Evolutionary conservation across 2,797 vertebrate genomes (phyloP).

Genomic region (Eleutherodactylus coqui): DNA sequence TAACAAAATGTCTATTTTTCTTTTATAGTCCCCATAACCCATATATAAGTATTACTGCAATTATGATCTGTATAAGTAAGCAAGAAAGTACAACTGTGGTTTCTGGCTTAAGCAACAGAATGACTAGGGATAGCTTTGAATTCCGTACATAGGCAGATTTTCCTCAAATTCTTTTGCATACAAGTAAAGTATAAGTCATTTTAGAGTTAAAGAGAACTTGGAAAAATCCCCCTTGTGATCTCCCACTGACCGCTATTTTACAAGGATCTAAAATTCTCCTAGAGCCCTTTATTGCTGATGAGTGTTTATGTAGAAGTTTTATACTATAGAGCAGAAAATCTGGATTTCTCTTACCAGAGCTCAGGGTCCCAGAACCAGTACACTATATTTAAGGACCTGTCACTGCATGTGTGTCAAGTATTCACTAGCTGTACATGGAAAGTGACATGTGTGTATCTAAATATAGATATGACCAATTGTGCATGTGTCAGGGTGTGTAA

Average conservation of each 20-base stretch:
- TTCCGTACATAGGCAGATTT: too few relatives aligned
- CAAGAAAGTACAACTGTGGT: too few relatives aligned
- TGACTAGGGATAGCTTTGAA: too few relatives aligned
- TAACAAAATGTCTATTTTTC: too few relatives aligned
- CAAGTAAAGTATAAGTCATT: too few relatives aligned
- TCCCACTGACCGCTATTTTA: neutral
- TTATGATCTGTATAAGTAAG: too few relatives aligned
- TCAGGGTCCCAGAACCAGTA: neutral
- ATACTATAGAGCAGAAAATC: neutral
- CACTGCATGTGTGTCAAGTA: conserved; percentile 21
- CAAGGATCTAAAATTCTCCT: neutral
- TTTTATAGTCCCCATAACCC: too few relatives aligned
- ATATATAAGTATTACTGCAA: too few relatives aligned
- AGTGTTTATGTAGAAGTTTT: neutral
- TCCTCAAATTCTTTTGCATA: too few relatives aligned
- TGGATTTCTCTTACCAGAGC: neutral
- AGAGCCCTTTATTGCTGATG: neutral
- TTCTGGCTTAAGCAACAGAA: too few relatives aligned
- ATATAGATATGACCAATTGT: conserved; percentile 24
- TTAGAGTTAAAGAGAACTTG: neutral
- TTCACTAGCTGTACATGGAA: conserved; percentile 23
- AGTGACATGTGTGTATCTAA: conserved; percentile 35
- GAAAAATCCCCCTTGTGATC: neutral
- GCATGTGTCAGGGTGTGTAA: conserved; percentile 14
- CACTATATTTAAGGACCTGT: conserved; percentile 2